phyloP scores from a whole-genome alignment of 2,888 invertebrate species.

The Xanthorhoe designata region DNA sequence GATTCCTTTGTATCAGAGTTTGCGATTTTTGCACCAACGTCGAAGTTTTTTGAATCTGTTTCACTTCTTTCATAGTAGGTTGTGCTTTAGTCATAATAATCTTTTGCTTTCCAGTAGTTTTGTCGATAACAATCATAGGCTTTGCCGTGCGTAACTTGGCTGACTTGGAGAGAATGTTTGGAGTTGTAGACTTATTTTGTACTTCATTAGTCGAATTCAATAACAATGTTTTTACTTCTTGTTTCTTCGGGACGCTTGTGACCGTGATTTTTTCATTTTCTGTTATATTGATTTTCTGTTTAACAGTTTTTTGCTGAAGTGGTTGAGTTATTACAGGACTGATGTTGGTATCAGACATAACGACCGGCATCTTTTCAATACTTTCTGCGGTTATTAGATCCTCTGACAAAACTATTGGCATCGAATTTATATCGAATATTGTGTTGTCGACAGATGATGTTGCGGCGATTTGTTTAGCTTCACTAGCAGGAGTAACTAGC shows the following conservation, averaged over 20 bases:
- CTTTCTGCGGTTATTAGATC: constrained; percentile 88
- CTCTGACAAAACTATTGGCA: constrained; percentile 91
- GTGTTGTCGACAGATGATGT: constrained; percentile 66
- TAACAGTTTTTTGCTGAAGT: constrained; percentile 66
- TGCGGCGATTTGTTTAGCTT: constrained; percentile 55
- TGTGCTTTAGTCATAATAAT: constrained; percentile 78
- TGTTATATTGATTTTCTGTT: constrained; percentile 60
- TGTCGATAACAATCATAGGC: constrained; percentile 79
- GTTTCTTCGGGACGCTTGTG: constrained; percentile 59
- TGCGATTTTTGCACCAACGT: constrained; percentile 33
- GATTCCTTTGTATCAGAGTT: constrained; percentile 14
- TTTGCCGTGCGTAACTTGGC: constrained; percentile 76
- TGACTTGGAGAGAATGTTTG: constrained; percentile 81
- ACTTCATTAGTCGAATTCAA: constrained; percentile 69
- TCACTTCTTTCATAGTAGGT: constrained; percentile 67
- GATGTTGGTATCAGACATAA: constrained; percentile 74
- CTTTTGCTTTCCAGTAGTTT: constrained; percentile 79
- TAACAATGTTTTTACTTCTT: constrained; percentile 73
- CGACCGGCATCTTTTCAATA: constrained; percentile 89
- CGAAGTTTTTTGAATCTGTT: constrained; percentile 46
- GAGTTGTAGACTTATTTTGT: constrained; percentile 68
- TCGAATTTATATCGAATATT: constrained; percentile 90
- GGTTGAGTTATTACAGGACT: constrained; percentile 65
- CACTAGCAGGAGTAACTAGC: constrained; percentile 59
- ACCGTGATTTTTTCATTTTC: constrained; percentile 68